phyloP scores from a whole-genome alignment of 2,888 invertebrate species.

The Lithophane leautieri region DNA sequence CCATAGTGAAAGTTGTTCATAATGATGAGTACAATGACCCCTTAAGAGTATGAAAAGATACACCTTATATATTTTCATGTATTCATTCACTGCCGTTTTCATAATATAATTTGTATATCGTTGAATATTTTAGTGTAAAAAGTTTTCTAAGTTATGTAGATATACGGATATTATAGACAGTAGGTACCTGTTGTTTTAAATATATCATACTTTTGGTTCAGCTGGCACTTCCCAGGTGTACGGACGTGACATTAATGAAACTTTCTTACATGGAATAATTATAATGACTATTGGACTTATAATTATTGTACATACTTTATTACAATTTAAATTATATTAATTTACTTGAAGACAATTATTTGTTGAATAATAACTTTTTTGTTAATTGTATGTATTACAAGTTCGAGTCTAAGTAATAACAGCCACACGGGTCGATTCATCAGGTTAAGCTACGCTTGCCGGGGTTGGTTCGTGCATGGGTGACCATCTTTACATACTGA shows the following conservation, averaged over 20 bases:
- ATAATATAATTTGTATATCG: background rate
- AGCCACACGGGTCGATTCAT: too few relatives aligned
- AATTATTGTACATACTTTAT: too few relatives aligned
- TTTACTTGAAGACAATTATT: background rate
- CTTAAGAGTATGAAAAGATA: too few relatives aligned
- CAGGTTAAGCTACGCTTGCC: too few relatives aligned
- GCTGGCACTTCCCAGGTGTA: slow-evolving; percentile 40
- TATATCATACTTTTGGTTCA: slow-evolving; percentile 19
- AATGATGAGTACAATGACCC: too few relatives aligned
- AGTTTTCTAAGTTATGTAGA: slow-evolving; percentile 16
- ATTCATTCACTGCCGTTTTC: background rate
- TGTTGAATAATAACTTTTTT: background rate
- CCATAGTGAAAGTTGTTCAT: too few relatives aligned
- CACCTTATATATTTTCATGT: background rate
- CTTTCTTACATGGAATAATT: background rate
- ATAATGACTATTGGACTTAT: background rate
- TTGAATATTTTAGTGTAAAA: slow-evolving; percentile 32
- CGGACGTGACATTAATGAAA: slow-evolving; percentile 3
- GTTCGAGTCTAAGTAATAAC: too few relatives aligned
- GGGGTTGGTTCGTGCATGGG: too few relatives aligned
- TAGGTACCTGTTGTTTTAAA: slow-evolving; percentile 14
- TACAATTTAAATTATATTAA: background rate
- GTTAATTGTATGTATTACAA: too few relatives aligned
- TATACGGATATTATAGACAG: background rate
- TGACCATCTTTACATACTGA: too few relatives aligned